phyloP scores from a whole-genome alignment of 2,113 vertebrate species.

The Astur gentilis region DNA sequence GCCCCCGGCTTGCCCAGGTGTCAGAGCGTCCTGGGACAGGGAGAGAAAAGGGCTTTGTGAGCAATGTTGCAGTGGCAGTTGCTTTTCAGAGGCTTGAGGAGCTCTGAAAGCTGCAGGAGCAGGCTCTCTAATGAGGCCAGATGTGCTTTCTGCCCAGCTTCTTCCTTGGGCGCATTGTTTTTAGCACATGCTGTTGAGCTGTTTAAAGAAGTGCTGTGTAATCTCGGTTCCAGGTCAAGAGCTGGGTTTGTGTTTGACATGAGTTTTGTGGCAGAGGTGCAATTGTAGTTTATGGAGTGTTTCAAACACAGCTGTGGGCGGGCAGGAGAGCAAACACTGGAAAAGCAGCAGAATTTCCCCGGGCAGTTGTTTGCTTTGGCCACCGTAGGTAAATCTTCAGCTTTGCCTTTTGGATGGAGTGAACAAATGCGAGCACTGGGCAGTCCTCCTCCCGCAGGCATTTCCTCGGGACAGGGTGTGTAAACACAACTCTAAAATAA shows the following conservation, averaged over 20 bases:
- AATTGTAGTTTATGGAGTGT: background rate
- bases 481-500: background rate
- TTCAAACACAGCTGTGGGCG: background rate
- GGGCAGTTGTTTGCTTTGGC: conserved; percentile 48
- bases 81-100: background rate
- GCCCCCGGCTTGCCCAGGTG: fast-evolving
- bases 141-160: background rate
- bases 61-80: fast-evolving
- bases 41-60: background rate
- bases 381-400: background rate
- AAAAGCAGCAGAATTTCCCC: background rate
- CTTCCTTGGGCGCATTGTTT: background rate
- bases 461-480: background rate
- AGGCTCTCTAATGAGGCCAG: background rate
- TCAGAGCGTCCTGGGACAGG: background rate
- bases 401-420: background rate
- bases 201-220: background rate
- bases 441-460: background rate
- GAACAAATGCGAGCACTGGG: background rate
- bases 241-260: background rate
- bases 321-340: background rate
- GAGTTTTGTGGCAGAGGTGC: background rate
- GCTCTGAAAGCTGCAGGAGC: background rate
- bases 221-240: background rate
- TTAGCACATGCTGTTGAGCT: background rate